These are phyloP conservation scores for Zaprionus inermis DNA, from an alignment of 1,140 invertebrate species.

Conservation along the genomic window DNA sequence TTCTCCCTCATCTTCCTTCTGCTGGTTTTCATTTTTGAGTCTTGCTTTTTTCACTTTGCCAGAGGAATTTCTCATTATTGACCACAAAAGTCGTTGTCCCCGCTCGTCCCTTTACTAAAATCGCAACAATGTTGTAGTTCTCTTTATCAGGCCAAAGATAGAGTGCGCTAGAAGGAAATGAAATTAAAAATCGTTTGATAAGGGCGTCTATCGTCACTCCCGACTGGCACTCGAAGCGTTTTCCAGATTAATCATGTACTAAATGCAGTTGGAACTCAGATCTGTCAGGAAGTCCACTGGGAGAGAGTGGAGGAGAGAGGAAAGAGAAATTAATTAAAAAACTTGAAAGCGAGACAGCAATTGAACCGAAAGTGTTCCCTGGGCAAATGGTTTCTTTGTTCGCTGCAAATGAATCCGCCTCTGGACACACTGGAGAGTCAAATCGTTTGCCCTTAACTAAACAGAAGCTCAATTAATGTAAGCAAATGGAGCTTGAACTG, in stretches of 20 bases:
- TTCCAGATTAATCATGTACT: slow-evolving; percentile 61
- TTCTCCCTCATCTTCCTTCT: not conserved
- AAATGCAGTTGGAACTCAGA: slow-evolving; percentile 49
- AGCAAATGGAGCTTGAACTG: slow-evolving; percentile 62
- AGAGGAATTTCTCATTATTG: slow-evolving; percentile 80
- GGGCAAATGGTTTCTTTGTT: slow-evolving; percentile 42
- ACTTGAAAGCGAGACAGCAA: slow-evolving; percentile 43
- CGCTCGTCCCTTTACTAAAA: not conserved
- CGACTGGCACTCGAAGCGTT: slow-evolving; percentile 51
- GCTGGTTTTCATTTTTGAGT: slow-evolving; percentile 24
- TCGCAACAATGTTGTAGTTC: slow-evolving; percentile 67
- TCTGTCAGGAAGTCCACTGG: not conserved
- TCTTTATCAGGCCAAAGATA: slow-evolving; percentile 8
- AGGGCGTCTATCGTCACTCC: slow-evolving; percentile 32
- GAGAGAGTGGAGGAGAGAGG: not conserved
- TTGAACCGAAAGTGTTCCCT: slow-evolving; percentile 48
- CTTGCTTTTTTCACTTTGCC: slow-evolving; percentile 46
- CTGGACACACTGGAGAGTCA: slow-evolving; percentile 24
- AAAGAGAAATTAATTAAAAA: slow-evolving; percentile 73
- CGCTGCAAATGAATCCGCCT: slow-evolving; percentile 25
- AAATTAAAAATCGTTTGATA: slow-evolving; percentile 79
- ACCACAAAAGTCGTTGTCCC: slow-evolving; percentile 69
- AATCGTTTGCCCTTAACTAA: slow-evolving; percentile 41
- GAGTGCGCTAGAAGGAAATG: slow-evolving; percentile 40
- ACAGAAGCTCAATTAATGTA: slow-evolving; percentile 69